phyloP scores from a whole-genome alignment of 2,888 invertebrate species.

The Scelioninae gen. 1 region DNA sequence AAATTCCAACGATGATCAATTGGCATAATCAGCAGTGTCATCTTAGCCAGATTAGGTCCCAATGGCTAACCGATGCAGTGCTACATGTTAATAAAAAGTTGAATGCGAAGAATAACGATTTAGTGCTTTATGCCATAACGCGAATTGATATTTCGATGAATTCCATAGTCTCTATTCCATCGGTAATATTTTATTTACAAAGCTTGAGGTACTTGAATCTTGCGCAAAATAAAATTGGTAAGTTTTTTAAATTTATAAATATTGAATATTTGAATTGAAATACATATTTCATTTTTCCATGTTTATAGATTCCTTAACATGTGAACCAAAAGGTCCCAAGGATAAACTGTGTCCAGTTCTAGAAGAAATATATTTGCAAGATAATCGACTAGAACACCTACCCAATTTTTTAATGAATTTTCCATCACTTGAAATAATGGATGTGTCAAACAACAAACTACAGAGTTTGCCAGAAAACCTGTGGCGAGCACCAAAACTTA shows the following conservation, averaged over 20 bases:
- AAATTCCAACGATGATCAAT: slow-evolving; percentile 93
- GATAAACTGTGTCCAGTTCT: slow-evolving; percentile 91
- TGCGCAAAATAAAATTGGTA: slow-evolving; percentile 90
- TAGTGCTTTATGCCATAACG: slow-evolving; percentile 95
- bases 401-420: slow-evolving; percentile 93
- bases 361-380: slow-evolving; percentile 95
- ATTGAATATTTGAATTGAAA: not conserved
- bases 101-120: slow-evolving; percentile 87
- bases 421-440: slow-evolving; percentile 91
- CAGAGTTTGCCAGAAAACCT: slow-evolving; percentile 92
- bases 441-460: slow-evolving; percentile 97
- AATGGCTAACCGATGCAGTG: slow-evolving; percentile 94
- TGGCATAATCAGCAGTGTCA: slow-evolving; percentile 94
- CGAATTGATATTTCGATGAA: slow-evolving; percentile 97
- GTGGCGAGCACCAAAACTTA: slow-evolving; percentile 94
- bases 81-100: slow-evolving; percentile 93
- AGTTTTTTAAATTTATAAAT: not conserved
- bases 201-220: slow-evolving; percentile 93
- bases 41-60: slow-evolving; percentile 89
- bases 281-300: not conserved
- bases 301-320: slow-evolving; percentile 85
- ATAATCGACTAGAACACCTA: slow-evolving; percentile 93
- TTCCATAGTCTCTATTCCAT: slow-evolving; percentile 91
- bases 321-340: slow-evolving; percentile 80
- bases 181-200: slow-evolving; percentile 92